Base-by-base conservation (phyloP, 1,140 invertebrate species). In the Nephila pilipes region DNA sequence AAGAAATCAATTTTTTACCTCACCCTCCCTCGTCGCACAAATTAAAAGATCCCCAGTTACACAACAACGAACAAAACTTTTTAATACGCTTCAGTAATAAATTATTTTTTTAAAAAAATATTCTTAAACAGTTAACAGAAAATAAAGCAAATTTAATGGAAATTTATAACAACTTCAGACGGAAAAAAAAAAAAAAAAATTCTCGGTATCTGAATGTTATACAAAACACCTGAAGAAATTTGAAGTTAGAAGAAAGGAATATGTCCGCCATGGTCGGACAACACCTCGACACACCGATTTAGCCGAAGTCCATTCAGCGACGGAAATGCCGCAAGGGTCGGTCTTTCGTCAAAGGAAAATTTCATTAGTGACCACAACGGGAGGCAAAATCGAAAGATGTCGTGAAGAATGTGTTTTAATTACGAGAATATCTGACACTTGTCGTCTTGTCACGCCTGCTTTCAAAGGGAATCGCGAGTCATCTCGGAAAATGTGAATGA, bases 281-380 rank as follows among this genome's bases (percentile, higher is more conserved):
- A n/a, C n/a, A n/a, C n/a, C 36, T 81, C 79, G n/a, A 81, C 38
- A 83, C 46, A 46, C 38, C n/a, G 46, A 83, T 20, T 46, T 83
- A 54, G 2, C 12, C 22, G 29, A 46, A 75, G 69, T 36, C 32
- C 32, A 75, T 36, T 54, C 10, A 54, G 22, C n/a, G 85, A 88
- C 38, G 57, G 83, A 57, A 25, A 20, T 88, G 63, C 87, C 87
- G 8, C 25, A 22, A n/a, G 87, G 65, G 87, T 25, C 87, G 87
- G 87, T 22, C 22, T 79, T 79, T 32, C 87, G n/a, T 89, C 87
- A 89, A 89, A 87, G 63, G 38, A 46, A 89, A 89, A 89, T 89
- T 75, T 89, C 87, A 89, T 89, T 89, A 89, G 18, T 32, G 54
- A 89, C 65, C 87, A 57, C 87, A 89, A 89, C 87, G 36, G 87